Percentiles rank a stretch among this genome's conserved stretches.
These are phyloP conservation scores for Hemiscyllium ocellatum DNA, from an alignment of 2,113 vertebrate species.

Conservation along the genomic window DNA sequence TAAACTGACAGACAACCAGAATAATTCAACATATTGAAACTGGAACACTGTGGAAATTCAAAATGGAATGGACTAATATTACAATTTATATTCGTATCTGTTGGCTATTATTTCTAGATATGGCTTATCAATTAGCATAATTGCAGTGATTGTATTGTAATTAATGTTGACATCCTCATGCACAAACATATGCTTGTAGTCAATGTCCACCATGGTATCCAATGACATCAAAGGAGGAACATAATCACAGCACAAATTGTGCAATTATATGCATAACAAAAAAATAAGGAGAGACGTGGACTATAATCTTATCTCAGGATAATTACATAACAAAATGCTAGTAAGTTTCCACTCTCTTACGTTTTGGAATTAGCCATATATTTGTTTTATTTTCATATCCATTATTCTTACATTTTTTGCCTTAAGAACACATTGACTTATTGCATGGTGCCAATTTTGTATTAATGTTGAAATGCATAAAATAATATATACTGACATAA, in stretches of 20 bases:
- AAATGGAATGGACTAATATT: not conserved
- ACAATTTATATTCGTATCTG: not conserved
- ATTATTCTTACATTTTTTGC: not conserved
- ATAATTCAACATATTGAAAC: not conserved
- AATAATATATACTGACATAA: too few relatives aligned
- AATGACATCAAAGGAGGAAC: not conserved
- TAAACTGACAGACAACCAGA: not conserved
- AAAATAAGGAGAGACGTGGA: not conserved
- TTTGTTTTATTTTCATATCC: not conserved
- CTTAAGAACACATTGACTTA: not conserved
- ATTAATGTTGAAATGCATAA: not conserved
- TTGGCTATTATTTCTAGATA: slow-evolving; percentile 2
- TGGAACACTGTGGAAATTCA: not conserved
- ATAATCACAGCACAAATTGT: not conserved
- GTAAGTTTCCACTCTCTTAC: not conserved
- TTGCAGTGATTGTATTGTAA: not conserved
- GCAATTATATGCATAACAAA: not conserved
- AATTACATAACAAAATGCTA: not conserved
- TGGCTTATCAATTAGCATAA: not conserved
- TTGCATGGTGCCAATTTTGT: not conserved
- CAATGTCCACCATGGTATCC: not conserved
- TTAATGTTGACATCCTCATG: not conserved
- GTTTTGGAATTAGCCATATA: not conserved
- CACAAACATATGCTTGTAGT: not conserved
- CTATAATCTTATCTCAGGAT: not conserved